phyloP scores from a whole-genome alignment of 2,113 vertebrate species.

The Desmodus rotundus region DNA sequence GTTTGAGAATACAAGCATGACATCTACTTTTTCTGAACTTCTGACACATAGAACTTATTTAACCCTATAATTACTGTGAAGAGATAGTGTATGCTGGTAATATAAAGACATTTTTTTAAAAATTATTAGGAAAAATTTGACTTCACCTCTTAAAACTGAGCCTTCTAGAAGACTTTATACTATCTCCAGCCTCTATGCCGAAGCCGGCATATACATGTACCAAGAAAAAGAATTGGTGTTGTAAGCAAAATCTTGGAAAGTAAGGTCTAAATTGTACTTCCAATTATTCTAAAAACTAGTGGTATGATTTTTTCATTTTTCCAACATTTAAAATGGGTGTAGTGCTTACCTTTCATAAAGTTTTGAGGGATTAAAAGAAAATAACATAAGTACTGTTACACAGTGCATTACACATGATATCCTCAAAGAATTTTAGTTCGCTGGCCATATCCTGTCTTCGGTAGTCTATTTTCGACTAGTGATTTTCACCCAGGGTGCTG shows the following conservation, averaged over 20 bases:
- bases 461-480: background rate
- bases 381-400: background rate
- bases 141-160: background rate
- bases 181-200: background rate
- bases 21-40: background rate
- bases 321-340: background rate
- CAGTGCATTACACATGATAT: background rate
- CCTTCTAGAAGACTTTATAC: background rate
- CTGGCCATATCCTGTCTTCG: background rate
- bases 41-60: background rate
- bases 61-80: background rate
- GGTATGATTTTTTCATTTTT: background rate
- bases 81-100: background rate
- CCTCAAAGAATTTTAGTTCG: background rate
- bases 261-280: background rate
- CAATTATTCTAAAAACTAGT: background rate
- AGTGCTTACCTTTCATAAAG: background rate
- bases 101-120: background rate
- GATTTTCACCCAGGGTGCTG: background rate
- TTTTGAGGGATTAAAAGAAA: slow-evolving; percentile 4
- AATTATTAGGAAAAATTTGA: background rate
- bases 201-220: background rate
- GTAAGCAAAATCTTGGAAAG: background rate
- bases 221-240: background rate
- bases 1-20: background rate